phyloP scores from a whole-genome alignment of 1,140 invertebrate genomes.

The Camponotus pennsylvanicus region DNA sequence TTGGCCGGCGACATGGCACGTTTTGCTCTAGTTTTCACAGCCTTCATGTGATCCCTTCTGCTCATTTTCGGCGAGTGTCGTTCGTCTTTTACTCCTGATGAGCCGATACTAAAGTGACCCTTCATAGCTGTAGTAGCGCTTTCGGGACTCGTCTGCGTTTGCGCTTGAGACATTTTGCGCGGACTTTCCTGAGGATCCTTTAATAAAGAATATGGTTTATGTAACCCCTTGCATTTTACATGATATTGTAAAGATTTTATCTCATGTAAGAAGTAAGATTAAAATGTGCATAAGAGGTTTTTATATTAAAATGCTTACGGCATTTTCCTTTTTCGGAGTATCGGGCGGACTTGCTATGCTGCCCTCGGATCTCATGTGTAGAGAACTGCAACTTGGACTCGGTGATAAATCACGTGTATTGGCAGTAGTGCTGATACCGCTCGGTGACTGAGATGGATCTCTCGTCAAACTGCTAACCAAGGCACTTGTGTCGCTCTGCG shows the following conservation, averaged over 20 bases:
- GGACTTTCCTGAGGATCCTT: conserved; percentile 84
- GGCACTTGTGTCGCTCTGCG: conserved; percentile 90
- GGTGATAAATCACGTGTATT: conserved; percentile 88
- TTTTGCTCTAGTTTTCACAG: conserved; percentile 86
- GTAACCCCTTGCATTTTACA: neutral
- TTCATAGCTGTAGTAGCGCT: conserved; percentile 85
- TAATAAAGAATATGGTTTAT: neutral
- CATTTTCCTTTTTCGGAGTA: conserved; percentile 83
- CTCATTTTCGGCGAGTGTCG: conserved; percentile 89
- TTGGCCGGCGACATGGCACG: conserved; percentile 89
- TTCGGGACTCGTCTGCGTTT: conserved; percentile 93
- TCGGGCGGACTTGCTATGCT: conserved; percentile 86
- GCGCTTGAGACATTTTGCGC: conserved; percentile 89
- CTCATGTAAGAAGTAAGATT: neutral
- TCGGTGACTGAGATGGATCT: conserved; percentile 88
- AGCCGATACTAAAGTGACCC: conserved; percentile 89
- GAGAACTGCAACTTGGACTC: conserved; percentile 88
- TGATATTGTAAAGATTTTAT: neutral
- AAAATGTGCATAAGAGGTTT: neutral
- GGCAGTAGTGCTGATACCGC: conserved; percentile 84
- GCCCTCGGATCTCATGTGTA: conserved; percentile 86
- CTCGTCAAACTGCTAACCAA: conserved; percentile 88
- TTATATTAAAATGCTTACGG: conserved; percentile 74
- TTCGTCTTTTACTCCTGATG: conserved; percentile 86
- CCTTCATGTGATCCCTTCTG: conserved; percentile 87